These are phyloP conservation scores for Drosophila novamexicana DNA, from an alignment of 1,140 invertebrate species.

Conservation along the genomic window DNA sequence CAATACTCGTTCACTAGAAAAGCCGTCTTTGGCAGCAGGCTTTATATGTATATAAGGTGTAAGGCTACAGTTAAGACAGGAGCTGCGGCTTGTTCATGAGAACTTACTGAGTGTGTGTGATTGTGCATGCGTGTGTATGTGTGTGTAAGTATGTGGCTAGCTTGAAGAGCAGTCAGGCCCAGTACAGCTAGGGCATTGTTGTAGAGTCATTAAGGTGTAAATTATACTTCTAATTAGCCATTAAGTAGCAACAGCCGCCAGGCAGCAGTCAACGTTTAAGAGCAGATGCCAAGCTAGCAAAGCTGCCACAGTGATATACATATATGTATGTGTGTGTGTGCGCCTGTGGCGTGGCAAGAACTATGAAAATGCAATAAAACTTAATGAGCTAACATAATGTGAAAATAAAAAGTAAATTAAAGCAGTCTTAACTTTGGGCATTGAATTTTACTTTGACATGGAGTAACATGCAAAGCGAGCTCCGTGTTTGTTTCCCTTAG, in stretches of 20 bases:
- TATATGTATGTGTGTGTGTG: constrained; percentile 8
- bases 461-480: not conserved
- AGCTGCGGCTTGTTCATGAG: not conserved
- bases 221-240: constrained; percentile 82
- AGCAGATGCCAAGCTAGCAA: constrained; percentile 43
- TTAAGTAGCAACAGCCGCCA: constrained; percentile 66
- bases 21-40: not conserved
- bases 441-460: not conserved
- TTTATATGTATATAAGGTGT: not conserved
- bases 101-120: not conserved
- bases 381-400: constrained; percentile 73
- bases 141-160: constrained; percentile 32
- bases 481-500: not conserved
- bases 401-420: constrained; percentile 62
- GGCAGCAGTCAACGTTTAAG: constrained; percentile 45
- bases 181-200: constrained; percentile 49
- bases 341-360: constrained; percentile 28
- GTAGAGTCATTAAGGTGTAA: constrained; percentile 79
- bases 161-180: constrained; percentile 27
- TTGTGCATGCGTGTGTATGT: not conserved
- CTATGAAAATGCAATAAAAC: constrained; percentile 71
- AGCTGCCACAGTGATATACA: constrained; percentile 18
- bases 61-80: no score
- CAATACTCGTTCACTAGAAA: constrained; percentile 33
- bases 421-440: constrained; percentile 24